A percentile compares a stretch with the other conserved stretches of the same genome.
These are phyloP conservation scores for Calameuta filiformis DNA, from an alignment of 2,888 invertebrate genomes.

Conservation along the genomic window DNA sequence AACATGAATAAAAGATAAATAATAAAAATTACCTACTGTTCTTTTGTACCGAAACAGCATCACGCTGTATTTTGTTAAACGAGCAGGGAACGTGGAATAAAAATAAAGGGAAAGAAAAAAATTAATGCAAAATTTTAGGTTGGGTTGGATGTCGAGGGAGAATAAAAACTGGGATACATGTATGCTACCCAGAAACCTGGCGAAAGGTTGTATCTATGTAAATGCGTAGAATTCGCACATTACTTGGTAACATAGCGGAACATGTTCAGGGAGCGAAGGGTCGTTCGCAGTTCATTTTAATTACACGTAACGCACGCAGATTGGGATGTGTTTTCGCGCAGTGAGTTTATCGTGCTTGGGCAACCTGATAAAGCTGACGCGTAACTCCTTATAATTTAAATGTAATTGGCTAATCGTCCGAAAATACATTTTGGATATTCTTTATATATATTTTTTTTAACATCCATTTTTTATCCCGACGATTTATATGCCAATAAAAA, in stretches of 20 bases:
- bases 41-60: not conserved
- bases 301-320: not conserved
- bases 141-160: not conserved
- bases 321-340: not conserved
- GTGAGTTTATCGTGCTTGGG: not conserved
- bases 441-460: not conserved
- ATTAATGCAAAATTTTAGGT: not conserved
- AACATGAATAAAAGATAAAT: not conserved
- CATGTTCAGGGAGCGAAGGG: slow-evolving; percentile 3
- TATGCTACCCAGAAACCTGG: not conserved
- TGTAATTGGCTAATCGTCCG: not conserved
- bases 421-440: not conserved
- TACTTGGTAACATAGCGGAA: not conserved
- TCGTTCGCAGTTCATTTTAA: slow-evolving; percentile 1
- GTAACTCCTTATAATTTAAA: not conserved
- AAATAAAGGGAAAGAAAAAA: not conserved
- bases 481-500: not conserved
- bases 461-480: not conserved
- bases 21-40: not conserved
- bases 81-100: not conserved
- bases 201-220: not conserved
- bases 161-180: not conserved
- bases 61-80: not conserved
- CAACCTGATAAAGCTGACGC: not conserved
- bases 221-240: not conserved